phyloP scores from a whole-genome alignment of 1,140 invertebrate genomes.

The Hylaeus anthracinus region DNA sequence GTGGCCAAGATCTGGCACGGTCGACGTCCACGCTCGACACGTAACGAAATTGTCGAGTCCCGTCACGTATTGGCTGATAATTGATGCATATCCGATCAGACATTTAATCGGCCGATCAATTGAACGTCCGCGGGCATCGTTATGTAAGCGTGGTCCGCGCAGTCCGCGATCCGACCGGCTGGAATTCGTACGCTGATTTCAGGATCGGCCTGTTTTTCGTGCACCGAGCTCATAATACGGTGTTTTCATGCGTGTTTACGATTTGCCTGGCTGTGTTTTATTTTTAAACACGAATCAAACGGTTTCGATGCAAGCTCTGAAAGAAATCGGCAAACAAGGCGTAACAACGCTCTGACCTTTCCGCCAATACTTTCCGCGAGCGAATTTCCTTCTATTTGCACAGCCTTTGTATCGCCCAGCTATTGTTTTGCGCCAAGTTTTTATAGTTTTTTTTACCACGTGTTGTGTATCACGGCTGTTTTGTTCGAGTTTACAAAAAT shows the following conservation, averaged over 20 bases:
- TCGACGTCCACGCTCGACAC: neutral
- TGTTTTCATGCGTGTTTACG: neutral
- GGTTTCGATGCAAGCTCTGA: neutral
- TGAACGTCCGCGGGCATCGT: slow-evolving; percentile 10
- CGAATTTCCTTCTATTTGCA: too few species aligned
- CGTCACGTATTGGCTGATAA: slow-evolving; percentile 1
- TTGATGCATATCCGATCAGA: slow-evolving; percentile 30
- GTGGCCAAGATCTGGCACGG: neutral
- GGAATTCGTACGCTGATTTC: neutral
- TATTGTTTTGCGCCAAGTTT: neutral
- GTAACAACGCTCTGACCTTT: too few species aligned
- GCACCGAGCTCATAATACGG: slow-evolving; percentile 3
- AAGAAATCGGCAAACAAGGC: neutral
- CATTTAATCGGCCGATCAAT: slow-evolving; percentile 21
- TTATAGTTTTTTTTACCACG: too few species aligned
- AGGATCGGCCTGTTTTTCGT: neutral
- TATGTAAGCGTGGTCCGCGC: neutral
- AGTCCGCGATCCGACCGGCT: neutral
- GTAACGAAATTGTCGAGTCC: slow-evolving; percentile 1
- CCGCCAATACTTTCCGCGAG: neutral
- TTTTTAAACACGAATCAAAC: neutral
- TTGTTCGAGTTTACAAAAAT: too few species aligned
- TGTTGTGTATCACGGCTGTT: too few species aligned
- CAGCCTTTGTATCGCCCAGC: too few species aligned
- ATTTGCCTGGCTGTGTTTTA: neutral